Evolutionary conservation across 2,888 invertebrate species (phyloP).

Genomic region (Noctua janthina): DNA sequence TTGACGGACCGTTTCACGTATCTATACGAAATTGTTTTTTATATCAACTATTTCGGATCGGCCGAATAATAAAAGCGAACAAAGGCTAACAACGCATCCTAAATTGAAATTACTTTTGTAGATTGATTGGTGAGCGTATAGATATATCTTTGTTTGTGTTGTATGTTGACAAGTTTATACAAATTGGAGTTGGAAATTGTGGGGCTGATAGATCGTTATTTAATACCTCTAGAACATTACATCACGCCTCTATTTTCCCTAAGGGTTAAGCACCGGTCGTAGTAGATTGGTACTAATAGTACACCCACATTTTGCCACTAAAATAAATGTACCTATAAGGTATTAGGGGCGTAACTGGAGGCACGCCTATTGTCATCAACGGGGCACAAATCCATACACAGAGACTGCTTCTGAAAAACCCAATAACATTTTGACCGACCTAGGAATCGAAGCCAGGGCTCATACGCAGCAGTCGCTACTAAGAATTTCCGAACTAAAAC

Average conservation of each 20-base stretch:
- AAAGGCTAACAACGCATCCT: slow-evolving; percentile 45
- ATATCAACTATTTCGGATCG: slow-evolving; percentile 49
- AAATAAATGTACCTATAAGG: not conserved
- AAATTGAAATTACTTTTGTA: slow-evolving; percentile 52
- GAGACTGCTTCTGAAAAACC: no score
- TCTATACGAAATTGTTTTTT: slow-evolving; percentile 69
- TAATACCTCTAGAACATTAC: not conserved
- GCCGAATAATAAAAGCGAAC: slow-evolving; percentile 33
- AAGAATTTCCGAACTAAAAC: not conserved
- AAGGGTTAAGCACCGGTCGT: not conserved
- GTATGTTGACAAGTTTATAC: slow-evolving; percentile 18
- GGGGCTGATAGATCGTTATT: not conserved
- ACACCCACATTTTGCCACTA: not conserved
- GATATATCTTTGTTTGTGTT: slow-evolving; percentile 5
- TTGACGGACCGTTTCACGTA: slow-evolving; percentile 66
- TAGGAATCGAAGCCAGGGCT: no score
- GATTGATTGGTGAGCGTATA: slow-evolving; percentile 34
- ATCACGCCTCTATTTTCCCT: not conserved
- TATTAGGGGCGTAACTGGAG: not conserved
- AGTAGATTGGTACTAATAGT: not conserved
- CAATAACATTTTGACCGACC: no score
- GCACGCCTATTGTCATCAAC: no score
- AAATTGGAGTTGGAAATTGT: slow-evolving; percentile 20
- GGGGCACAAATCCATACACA: not conserved
- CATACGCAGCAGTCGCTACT: no score